Conservation (phyloP, 2,113 vertebrate genomes). For the Phrynocephalus versicolor region DNA sequence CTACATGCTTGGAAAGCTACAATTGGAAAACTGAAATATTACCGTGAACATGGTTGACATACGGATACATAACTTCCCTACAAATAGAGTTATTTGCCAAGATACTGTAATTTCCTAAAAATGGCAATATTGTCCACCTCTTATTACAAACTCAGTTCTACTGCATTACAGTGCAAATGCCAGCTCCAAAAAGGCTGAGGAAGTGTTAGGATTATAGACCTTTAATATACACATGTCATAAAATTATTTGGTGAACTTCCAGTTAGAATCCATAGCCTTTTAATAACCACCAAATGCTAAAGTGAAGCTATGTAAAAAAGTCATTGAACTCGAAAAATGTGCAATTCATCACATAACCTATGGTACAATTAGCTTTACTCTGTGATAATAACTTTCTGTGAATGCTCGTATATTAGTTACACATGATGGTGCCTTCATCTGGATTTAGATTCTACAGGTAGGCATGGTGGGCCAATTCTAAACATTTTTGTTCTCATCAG, state of each 20-base stretch:
- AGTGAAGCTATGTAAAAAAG: neutral
- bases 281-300: neutral
- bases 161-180: neutral
- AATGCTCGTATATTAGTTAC: neutral
- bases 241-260: neutral
- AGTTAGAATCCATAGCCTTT: neutral
- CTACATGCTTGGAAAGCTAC: neutral
- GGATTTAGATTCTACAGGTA: neutral
- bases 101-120: neutral
- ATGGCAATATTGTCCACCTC: neutral
- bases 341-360: neutral
- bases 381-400: neutral
- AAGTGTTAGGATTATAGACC: neutral
- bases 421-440: neutral
- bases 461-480: no score
- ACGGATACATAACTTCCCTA: neutral
- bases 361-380: neutral
- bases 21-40: neutral
- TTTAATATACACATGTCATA: neutral
- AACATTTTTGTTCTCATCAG: no score
- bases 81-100: neutral
- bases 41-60: no score
- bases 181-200: neutral
- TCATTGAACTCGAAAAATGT: neutral
- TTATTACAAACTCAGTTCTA: neutral